Evolutionary conservation across 2,888 invertebrate genomes (phyloP), one percentile per base, ranked within the genome.

Genomic region (Antheraea yamamai): DNA sequence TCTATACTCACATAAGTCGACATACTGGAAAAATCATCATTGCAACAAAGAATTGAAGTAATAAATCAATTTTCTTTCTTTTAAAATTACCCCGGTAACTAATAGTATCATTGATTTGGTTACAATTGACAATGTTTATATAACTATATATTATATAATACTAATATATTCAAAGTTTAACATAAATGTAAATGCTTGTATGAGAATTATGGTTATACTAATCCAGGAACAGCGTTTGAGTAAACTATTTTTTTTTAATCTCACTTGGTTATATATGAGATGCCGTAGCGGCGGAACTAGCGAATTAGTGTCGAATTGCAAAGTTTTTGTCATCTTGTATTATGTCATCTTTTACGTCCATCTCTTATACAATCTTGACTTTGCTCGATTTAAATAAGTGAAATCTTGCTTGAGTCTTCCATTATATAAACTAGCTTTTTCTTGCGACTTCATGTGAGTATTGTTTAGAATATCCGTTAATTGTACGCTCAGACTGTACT

Each of bases 291-390:
- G n/a, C 70, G 70, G 70, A 70, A 39, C 39, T 39, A 70, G 70
- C 70, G n/a, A 35, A 70, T 70, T 39, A 70, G 70, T 70, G 70
- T 70, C 39, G 70, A 39, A 39, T 70, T 70, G 39, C 70, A 39
- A 70, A 70, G 70, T 66, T 66, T 66, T 66, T 66, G 64, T 66
- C 64, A 14, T 66, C 64, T 66, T 30, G 64, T 66, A 16, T 66
- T 66, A 66, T 66, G 64, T 66, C 64, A 66, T 66, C 64, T 30
- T 26, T 66, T 66, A 26, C 30, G 64, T 26, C 26, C 16, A 30
- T 66, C 64, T 66, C 14, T 64, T 64, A 64, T 14, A 26, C 64
- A 64, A 64, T 64, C 64, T 64, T 64, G 26, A 64, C 64, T 16
- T 66, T 66, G 64, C 64, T 30, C 64, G 64, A 30, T 66, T 26